Evolutionary conservation across 2,797 vertebrate species (phyloP).

Genomic region (Petrocephalus schoutedeni): DNA sequence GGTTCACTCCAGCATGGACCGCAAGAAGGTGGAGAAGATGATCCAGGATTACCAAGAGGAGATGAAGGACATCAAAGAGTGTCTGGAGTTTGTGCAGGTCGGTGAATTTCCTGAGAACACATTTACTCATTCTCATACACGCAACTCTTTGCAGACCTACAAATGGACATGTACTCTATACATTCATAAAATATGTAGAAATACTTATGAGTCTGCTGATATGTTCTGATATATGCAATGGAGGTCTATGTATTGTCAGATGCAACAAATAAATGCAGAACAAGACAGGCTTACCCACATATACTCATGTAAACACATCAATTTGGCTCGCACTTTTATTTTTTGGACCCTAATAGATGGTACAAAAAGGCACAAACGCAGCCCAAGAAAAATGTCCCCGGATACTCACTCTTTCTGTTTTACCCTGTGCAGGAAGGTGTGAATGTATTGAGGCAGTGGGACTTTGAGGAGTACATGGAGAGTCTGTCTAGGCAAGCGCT

Average conservation of each 20-base stretch:
- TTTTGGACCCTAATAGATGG: neutral
- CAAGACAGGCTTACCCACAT: neutral
- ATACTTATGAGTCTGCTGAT: neutral
- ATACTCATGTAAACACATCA: neutral
- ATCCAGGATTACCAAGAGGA: constrained; percentile 61
- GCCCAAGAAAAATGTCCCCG: neutral
- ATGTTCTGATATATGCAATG: neutral
- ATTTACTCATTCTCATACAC: neutral
- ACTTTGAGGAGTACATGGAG: constrained; percentile 62
- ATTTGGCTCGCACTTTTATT: neutral
- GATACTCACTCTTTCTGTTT: neutral
- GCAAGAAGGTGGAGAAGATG: constrained; percentile 66
- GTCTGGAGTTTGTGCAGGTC: constrained; percentile 66
- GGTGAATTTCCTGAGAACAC: neutral
- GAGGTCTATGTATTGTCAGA: neutral
- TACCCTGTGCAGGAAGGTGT: constrained; percentile 55
- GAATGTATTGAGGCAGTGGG: constrained; percentile 57
- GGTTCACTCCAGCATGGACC: constrained; percentile 61
- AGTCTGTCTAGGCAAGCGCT: constrained; percentile 61
- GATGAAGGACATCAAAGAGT: constrained; percentile 63
- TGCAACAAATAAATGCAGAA: neutral
- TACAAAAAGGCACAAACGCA: too few relatives aligned
- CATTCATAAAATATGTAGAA: neutral
- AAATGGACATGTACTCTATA: neutral
- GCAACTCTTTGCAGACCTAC: neutral